Percentiles rank a stretch among this genome's conserved stretches.
These are phyloP conservation scores for Drusus annulatus DNA, from an alignment of 1,140 invertebrate species.

Conservation along the genomic window DNA sequence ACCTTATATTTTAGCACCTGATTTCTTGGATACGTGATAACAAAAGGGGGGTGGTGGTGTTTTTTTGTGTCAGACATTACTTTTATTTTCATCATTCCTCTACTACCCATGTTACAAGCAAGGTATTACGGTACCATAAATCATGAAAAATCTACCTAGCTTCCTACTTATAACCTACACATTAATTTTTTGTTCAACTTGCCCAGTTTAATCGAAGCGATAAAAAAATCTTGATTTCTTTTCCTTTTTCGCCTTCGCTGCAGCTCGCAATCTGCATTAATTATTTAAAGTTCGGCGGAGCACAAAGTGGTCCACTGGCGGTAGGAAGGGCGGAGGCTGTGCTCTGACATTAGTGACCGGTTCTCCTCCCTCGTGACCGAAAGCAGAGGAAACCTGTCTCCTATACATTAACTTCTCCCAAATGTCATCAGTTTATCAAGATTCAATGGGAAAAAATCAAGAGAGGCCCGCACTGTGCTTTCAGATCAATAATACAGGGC, in stretches of 20 bases:
- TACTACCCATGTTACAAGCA: too few relatives aligned
- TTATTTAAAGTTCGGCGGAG: constrained; percentile 8
- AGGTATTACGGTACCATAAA: too few relatives aligned
- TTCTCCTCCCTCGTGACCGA: constrained; percentile 15
- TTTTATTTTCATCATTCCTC: too few relatives aligned
- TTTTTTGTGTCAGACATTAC: too few relatives aligned
- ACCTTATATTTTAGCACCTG: too few relatives aligned
- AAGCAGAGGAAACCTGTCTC: constrained; percentile 28
- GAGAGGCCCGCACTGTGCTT: not conserved
- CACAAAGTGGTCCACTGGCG: constrained; percentile 12
- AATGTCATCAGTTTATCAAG: constrained; percentile 33
- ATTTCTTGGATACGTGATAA: too few relatives aligned
- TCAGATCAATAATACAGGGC: not conserved
- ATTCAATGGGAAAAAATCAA: constrained; percentile 25
- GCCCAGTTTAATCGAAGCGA: too few relatives aligned
- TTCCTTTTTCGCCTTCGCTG: not conserved
- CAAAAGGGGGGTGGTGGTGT: too few relatives aligned
- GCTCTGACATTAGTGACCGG: constrained; percentile 22
- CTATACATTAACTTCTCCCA: constrained; percentile 23
- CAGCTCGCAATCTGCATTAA: not conserved
- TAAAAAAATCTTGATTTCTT: too few relatives aligned
- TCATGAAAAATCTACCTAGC: too few relatives aligned
- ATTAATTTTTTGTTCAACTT: too few relatives aligned
- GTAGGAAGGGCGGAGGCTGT: not conserved
- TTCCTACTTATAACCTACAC: too few relatives aligned